phyloP scores from a whole-genome alignment of 2,113 vertebrate genomes.

The Tragulus kanchil region DNA sequence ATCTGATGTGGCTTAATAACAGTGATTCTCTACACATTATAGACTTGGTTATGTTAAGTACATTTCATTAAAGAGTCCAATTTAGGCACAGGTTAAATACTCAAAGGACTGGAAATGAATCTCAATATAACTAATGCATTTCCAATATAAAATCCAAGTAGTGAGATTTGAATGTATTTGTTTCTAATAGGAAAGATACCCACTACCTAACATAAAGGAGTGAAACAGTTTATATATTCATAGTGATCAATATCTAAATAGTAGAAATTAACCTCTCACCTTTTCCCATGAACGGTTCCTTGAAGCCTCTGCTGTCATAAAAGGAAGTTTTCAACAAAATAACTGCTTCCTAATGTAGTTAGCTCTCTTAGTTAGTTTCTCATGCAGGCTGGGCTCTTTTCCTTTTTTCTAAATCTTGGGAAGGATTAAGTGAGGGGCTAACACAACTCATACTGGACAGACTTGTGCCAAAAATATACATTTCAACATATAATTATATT shows the following conservation, averaged over 20 bases:
- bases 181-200: conserved; percentile 33
- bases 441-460: background rate
- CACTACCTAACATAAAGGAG: conserved; percentile 9
- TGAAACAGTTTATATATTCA: background rate
- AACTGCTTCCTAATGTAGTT: background rate
- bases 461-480: background rate
- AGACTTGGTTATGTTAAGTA: background rate
- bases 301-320: background rate
- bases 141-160: conserved; percentile 17
- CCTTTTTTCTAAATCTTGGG: background rate
- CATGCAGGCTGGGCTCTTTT: background rate
- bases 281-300: background rate
- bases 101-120: conserved; percentile 31
- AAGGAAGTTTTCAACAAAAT: conserved; percentile 32
- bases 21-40: background rate
- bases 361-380: background rate
- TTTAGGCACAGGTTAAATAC: background rate
- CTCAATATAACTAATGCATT: conserved; percentile 39
- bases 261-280: background rate
- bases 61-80: conserved; percentile 4
- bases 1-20: background rate
- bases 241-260: background rate
- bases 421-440: background rate
- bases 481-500: conserved; percentile 13
- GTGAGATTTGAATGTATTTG: conserved; percentile 26